Evolutionary conservation across 2,113 vertebrate species (phyloP).

Genomic region (Entomyzon cyanotis): DNA sequence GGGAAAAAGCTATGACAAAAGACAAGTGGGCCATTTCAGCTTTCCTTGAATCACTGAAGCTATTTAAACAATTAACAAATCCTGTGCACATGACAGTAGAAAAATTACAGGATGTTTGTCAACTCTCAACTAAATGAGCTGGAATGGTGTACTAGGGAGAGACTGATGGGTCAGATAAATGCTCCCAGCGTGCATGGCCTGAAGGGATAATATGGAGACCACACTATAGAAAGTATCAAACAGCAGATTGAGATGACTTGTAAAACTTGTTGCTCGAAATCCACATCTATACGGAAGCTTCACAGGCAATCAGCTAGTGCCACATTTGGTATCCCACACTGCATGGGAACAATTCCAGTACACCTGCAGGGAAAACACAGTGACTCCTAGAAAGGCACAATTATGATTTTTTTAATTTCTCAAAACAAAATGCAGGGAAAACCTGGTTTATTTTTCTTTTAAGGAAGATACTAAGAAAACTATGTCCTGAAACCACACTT

Average conservation of each 20-base stretch:
- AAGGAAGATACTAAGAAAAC: not conserved
- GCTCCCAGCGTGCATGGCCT: fast-evolving
- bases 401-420: not conserved
- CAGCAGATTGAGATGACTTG: not conserved
- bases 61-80: not conserved
- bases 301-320: not conserved
- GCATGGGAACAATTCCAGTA: fast-evolving
- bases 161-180: not conserved
- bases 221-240: not conserved
- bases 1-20: not conserved
- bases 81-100: not conserved
- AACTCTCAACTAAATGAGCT: not conserved
- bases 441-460: not conserved
- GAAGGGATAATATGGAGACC: not conserved
- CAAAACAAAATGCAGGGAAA: not conserved
- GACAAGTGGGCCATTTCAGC: not conserved
- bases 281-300: not conserved
- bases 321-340: not conserved
- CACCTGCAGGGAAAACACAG: not conserved
- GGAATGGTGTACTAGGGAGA: not conserved
- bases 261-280: not conserved
- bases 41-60: not conserved
- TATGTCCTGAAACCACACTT: not conserved
- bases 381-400: not conserved
- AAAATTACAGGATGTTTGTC: not conserved